Evolutionary conservation across 2,113 vertebrate species (phyloP), one percentile per base, ranked within the genome.

Genomic region (Centropus unirufus): DNA sequence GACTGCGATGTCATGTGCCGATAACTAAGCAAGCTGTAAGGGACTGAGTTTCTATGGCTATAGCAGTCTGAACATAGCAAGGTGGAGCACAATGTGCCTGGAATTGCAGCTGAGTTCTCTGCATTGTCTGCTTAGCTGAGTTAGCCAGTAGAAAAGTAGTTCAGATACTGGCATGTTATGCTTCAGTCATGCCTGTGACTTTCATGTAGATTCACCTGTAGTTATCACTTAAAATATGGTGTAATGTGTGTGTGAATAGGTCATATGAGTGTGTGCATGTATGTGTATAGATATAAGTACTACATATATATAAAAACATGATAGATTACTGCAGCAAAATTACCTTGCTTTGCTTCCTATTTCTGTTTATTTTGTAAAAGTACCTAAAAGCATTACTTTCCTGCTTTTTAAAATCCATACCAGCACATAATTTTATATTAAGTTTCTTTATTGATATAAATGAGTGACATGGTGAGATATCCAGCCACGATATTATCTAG

Each of bases 361-460:
- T 52, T 80, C 42, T 54, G 14, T 85, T 82, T 67, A 18, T 58
- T 87, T 78, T 47, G 3, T 29, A 67, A 39, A 11, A 23, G 3
- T 55, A 40, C 26, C 12, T 57, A 44, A 75, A 63, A 54, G 3
- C 7, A 21, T 68, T 82, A 21, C 0, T 0, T 46, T 81, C 15
- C 13, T 57, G 26, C 11, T n/a, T 81, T 89, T 36, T 62, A 61
- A 49, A 76, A 81, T 24, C 23, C 24, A 8, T 16, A 75, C 34
- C 8, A 81, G 22, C 3, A 11, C 4, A 17, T 44, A 61, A 30
- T 75, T 84, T 67, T 72, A 24, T 34, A 26, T 70, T 27, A 75
- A 55, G 10, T 44, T 72, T 61, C 32, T 52, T 30, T 61, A 26
- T 49, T 51, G 13, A 14, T 74, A 26, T 49, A 80, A 44, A 30